These are phyloP conservation scores for Tylochromis polylepis DNA, from an alignment of 2,113 vertebrate genomes.

Conservation along the genomic window DNA sequence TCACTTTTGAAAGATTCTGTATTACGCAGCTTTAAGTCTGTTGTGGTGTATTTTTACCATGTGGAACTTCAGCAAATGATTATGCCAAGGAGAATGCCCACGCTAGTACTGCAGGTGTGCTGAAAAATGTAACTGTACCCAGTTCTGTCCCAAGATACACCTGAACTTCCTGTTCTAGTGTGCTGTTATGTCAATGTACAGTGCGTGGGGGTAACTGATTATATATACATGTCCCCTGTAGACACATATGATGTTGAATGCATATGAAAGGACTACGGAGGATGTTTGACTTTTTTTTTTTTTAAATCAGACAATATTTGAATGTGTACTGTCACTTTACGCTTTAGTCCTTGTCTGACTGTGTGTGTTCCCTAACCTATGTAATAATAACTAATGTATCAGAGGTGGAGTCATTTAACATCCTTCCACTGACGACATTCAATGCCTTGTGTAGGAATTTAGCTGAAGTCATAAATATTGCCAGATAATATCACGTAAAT, in stretches of 20 bases:
- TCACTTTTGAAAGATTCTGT: not conserved
- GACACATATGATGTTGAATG: not conserved
- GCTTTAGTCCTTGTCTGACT: conserved; percentile 20
- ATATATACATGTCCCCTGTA: conserved; percentile 10
- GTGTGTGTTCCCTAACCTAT: conserved; percentile 11
- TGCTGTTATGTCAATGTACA: not conserved
- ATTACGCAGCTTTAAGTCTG: not conserved
- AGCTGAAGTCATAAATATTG: conserved; percentile 23
- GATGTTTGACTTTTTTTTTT: not conserved
- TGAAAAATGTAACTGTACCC: not conserved
- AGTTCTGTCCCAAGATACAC: not conserved
- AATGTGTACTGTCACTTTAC: conserved; percentile 29
- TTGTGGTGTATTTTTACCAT: not conserved
- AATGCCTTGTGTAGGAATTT: conserved; percentile 17
- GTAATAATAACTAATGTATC: conserved; percentile 16
- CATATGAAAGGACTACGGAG: not conserved
- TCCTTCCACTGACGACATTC: not conserved
- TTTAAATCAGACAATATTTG: not conserved
- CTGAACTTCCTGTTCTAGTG: not conserved
- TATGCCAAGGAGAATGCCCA: not conserved
- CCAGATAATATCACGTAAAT: conserved; percentile 38
- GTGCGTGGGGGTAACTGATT: not conserved
- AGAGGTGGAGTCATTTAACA: conserved; percentile 19
- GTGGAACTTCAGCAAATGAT: not conserved
- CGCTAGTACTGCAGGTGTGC: not conserved